Evolutionary conservation across 2,888 invertebrate species (phyloP), one percentile per base, ranked within the genome.

Genomic region (Noctua janthina): DNA sequence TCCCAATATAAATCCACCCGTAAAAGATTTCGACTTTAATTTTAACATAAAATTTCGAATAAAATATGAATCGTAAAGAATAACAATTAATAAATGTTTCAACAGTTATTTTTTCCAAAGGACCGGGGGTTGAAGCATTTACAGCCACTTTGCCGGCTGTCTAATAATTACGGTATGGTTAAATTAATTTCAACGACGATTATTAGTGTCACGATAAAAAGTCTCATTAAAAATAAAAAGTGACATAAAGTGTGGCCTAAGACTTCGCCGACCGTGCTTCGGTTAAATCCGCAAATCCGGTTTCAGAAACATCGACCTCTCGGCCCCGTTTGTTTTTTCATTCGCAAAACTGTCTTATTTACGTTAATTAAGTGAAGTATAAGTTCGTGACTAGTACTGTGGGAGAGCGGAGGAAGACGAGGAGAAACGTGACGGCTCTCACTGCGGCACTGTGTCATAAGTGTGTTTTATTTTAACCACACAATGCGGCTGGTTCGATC

Each of bases 361-460:
- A 95, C 93, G 95, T 94, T 96, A 96, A 96, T 96, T 96, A 96
- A 96, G 96, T 96, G 96, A 96, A 96, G 96, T 96, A 96, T 96
- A 96, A 96, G 95, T 95, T 96, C 96, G 96, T 96, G 96, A 96
- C 96, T 96, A 95, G 96, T 93, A 92, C 94, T 93, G 96, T 95
- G 96, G 93, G 95, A 95, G 95, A 88, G 82, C 90, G 89, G 85
- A 87, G 90, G 85, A 83, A 81, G 81, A 90, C 89, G 88, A 82
- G 77, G 86, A 81, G 91, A 93, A 94, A 94, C 95, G 95, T 95
- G 95, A 95, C 92, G 93, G 68, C 46, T 79, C 86, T 78, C 74
- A 84, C 73, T 81, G 71, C 72, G 66, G 73, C 35, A 85, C 87
- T 89, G 86, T 85, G 89, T 90, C 89, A 90, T 89, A 90, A 84